Conservation (phyloP, 2,113 vertebrate genomes). For the Hemicordylus capensis region DNA sequence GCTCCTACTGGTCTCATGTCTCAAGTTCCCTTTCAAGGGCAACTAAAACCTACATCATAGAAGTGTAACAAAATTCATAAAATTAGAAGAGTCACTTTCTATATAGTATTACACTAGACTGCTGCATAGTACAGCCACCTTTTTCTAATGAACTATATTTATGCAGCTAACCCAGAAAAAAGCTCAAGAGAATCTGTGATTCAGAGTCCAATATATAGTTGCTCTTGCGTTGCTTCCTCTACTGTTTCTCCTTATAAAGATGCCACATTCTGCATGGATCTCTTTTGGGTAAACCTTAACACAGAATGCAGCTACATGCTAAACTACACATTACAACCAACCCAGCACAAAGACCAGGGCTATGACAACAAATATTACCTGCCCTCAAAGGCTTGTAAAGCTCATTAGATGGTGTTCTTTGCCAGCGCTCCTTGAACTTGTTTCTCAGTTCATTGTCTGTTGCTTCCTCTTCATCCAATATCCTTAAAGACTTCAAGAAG, state of each 20-base stretch:
- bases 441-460: slow-evolving; percentile 92
- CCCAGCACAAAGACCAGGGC: not conserved
- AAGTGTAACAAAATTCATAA: not conserved
- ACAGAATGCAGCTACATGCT: not conserved
- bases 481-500: slow-evolving; percentile 84
- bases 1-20: not conserved
- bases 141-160: not conserved
- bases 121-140: not conserved
- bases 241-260: not conserved
- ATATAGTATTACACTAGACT: not conserved
- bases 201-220: not conserved
- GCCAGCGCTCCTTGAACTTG: slow-evolving; percentile 98
- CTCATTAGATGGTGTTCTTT: slow-evolving; percentile 92
- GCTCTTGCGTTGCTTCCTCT: not conserved
- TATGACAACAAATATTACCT: slow-evolving; percentile 70
- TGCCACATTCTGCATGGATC: not conserved
- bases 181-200: not conserved
- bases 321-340: not conserved
- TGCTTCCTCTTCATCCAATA: slow-evolving; percentile 91
- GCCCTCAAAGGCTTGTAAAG: slow-evolving; percentile 92
- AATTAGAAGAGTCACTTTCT: not conserved
- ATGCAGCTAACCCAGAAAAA: not conserved
- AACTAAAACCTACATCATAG: not conserved
- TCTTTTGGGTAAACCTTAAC: not conserved
- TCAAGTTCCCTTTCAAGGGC: not conserved